Conservation (phyloP, 1,140 invertebrate species). For the Drosophila santomea region DNA sequence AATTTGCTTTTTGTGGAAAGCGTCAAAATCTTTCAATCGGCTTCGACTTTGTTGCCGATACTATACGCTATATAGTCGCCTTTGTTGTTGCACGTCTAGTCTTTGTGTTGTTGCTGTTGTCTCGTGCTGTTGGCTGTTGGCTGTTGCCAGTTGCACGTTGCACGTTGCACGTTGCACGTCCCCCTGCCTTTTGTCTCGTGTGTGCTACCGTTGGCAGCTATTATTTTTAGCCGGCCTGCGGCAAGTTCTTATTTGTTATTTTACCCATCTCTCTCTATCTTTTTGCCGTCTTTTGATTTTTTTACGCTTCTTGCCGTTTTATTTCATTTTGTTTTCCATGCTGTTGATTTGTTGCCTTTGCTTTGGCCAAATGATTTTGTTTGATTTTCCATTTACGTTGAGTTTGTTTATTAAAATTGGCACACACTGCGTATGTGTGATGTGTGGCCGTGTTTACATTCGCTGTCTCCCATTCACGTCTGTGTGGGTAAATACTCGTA, state of each 20-base stretch:
- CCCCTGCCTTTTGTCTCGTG: constrained; percentile 39
- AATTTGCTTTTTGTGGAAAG: constrained; percentile 71
- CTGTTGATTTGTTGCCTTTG: constrained; percentile 48
- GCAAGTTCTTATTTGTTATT: constrained; percentile 65
- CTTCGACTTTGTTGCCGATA: constrained; percentile 26
- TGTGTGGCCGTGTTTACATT: constrained; percentile 61
- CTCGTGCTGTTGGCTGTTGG: constrained; percentile 58
- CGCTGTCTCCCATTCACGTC: constrained; percentile 14
- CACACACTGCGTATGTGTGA: constrained; percentile 77
- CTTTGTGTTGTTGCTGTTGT: constrained; percentile 36
- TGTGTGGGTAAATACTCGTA: not conserved
- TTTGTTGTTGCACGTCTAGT: constrained; percentile 13
- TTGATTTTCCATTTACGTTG: constrained; percentile 80
- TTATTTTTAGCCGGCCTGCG: constrained; percentile 74
- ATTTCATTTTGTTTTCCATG: constrained; percentile 21
- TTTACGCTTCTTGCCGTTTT: constrained; percentile 27
- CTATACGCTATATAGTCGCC: not conserved
- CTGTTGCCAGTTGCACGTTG: constrained; percentile 44
- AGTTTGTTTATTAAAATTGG: constrained; percentile 81
- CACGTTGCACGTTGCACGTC: constrained; percentile 36
- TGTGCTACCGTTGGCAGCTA: constrained; percentile 63
- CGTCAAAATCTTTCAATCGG: constrained; percentile 60
- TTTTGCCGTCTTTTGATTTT: constrained; percentile 63
- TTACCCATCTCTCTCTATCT: constrained; percentile 11
- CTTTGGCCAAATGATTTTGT: constrained; percentile 64